Percentiles rank a stretch among this genome's conserved stretches.
Conservation (phyloP, 2,113 vertebrate species). For the Bungarus multicinctus region DNA sequence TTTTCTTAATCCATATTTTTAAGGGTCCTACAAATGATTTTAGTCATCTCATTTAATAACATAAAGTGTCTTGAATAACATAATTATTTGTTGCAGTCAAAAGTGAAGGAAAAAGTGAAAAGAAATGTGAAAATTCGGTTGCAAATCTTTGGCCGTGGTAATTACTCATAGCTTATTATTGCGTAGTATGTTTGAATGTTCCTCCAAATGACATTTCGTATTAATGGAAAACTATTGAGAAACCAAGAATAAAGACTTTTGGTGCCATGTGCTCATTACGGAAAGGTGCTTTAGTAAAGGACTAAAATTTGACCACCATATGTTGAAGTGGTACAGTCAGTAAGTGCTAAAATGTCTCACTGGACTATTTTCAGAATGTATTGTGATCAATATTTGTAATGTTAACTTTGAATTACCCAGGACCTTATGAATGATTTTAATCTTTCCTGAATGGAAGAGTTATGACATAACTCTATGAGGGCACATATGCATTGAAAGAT, state of each 20-base stretch:
- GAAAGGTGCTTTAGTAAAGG: neutral
- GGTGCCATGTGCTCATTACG: neutral
- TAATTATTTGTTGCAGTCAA: neutral
- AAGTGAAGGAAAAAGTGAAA: neutral
- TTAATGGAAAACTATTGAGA: neutral
- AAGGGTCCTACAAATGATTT: neutral
- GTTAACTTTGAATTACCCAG: neutral
- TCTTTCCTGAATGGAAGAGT: neutral
- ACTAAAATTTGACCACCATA: neutral
- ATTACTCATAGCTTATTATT: neutral
- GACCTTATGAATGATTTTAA: neutral
- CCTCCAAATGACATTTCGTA: neutral
- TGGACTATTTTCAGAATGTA: neutral
- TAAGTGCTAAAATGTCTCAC: neutral
- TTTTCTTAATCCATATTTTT: neutral
- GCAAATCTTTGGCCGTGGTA: neutral
- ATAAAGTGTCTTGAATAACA: neutral
- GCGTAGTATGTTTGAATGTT: neutral
- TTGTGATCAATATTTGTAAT: neutral
- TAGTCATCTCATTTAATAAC: neutral
- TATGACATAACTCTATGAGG: neutral
- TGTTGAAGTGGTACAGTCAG: neutral
- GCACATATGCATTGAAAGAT: neutral
- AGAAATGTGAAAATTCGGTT: neutral
- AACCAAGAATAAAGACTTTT: neutral